Base-by-base conservation (phyloP, 2,797 vertebrate species). In the Dermochelys coriacea region DNA sequence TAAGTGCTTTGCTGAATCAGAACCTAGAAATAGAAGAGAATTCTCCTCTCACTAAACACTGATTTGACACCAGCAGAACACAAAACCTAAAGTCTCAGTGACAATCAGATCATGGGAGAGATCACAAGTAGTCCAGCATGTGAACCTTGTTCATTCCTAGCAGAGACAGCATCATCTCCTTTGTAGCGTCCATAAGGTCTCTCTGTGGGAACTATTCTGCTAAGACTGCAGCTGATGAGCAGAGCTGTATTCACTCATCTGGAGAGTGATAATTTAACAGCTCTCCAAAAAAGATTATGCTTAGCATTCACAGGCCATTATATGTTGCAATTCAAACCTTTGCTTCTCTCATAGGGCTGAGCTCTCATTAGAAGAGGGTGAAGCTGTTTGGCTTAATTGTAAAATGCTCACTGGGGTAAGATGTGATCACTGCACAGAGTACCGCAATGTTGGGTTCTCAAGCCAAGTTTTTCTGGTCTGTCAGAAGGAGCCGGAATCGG, bases 211-310 rank as follows among this genome's bases (percentile, higher is more conserved):
- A 45, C 50, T 82, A 68, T 57, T 74, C 1, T 0, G 68, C 45
- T n/a, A 27, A 82, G 34, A 52, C 27, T 61, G 34, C 61, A 21
- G 34, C 37, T 59, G 45, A 84, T 79, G n/a, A 18, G 55, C 55
- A 52, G 78, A 81, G 37, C 82, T 14, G 23, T 21, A 49, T 57
- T 50, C 57, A 59, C 25, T 25, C 51, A 49, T 41, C 47, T 50
- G 51, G 51, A 77, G 75, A 85, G 50, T 21, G 16, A 45, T 51
- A 88, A 59, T 82, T 75, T 71, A 91, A 92, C 82, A 87, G 84
- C 57, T 87, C 91, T n/a, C 85, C 91, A 95, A 52, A 95, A 95
- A 87, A 95, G 86, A 94, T 84, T 89, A 90, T 2, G 29, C 18
- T 41, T 27, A 51, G 71, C 80, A 91, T 89, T 94, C 54, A 41